Base-by-base conservation (phyloP, 2,888 invertebrate species). In the Hemicrepidius hirtus region DNA sequence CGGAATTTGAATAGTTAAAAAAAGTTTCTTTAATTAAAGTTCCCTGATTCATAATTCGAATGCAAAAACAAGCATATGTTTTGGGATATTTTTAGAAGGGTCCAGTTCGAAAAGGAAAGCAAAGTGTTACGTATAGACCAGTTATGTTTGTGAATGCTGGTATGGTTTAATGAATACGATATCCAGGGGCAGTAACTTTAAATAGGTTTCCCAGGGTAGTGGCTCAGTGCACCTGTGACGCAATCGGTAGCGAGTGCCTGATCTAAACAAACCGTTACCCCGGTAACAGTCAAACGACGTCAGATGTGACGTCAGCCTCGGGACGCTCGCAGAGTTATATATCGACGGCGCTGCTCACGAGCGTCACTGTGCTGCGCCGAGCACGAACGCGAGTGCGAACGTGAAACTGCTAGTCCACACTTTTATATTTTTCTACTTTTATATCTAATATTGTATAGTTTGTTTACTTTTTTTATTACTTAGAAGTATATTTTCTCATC, bases 201-300 rank as follows among this genome's bases (percentile, higher is more conserved):
- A 75, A 73, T 73, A 73, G 76, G 71, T 76, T 71, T 76, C 77
- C 76, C 74, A 71, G 76, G 76, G 73, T 70, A 74, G 69, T 73
- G 71, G 67, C 66, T 73, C 82, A 86, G 87, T 88, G 88, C 88
- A 89, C 88, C 87, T 87, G 87, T 89, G 89, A 89, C 89, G 89
- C 89, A 90, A 89, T 88, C 86, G 85, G 86, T 85, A 85, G 85
- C 87, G 87, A 87, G 86, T 87, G 87, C 86, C 86, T 86, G 87
- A 88, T 88, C 83, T 81, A 85, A 85, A 85, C 84, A 85, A 85
- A 84, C 84, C 82, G 85, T 85, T 81, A 79, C 83, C 83, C 72
- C 76, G 81, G 83, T 79, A 82, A 84, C 85, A 77, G 77, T 84
- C 81, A 78, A 86, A 79, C 84, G 85, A 85, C 85, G 85, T 85